These are phyloP conservation scores for Zenarchopterus dispar DNA, from an alignment of 2,797 vertebrate species.

Conservation along the genomic window DNA sequence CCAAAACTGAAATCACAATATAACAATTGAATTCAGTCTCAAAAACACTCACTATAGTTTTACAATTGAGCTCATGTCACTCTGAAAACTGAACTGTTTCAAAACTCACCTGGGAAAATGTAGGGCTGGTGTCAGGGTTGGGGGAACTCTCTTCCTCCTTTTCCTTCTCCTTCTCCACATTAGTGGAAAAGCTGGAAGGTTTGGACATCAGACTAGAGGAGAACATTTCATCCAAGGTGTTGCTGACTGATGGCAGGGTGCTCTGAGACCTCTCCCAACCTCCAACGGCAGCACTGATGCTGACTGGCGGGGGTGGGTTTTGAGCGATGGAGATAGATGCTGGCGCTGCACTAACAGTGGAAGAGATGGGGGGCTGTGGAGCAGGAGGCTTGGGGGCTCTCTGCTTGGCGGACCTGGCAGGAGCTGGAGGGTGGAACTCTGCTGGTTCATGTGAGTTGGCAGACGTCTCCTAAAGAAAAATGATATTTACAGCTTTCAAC, in stretches of 20 bases:
- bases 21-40: too few species aligned
- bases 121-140: constrained; percentile 61
- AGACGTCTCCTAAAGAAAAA: constrained; percentile 51
- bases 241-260: constrained; percentile 77
- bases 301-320: constrained; percentile 42
- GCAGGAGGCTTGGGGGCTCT: constrained; percentile 82
- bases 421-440: constrained; percentile 62
- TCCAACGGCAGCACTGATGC: constrained; percentile 53
- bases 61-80: background rate
- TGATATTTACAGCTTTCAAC: background rate
- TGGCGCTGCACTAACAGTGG: constrained; percentile 37
- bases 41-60: too few species aligned
- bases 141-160: constrained; percentile 45
- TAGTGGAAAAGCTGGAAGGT: constrained; percentile 35
- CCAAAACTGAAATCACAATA: too few species aligned
- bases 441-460: constrained; percentile 47
- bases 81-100: background rate
- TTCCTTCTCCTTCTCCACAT: constrained; percentile 38
- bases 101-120: constrained; percentile 85
- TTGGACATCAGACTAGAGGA: constrained; percentile 77
- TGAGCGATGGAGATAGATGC: constrained; percentile 70
- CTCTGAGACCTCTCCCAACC: constrained; percentile 87
- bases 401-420: constrained; percentile 70
- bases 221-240: constrained; percentile 81
- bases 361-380: constrained; percentile 58